Conservation (phyloP, 2,888 invertebrate species). For the Drosophila demipolita region DNA sequence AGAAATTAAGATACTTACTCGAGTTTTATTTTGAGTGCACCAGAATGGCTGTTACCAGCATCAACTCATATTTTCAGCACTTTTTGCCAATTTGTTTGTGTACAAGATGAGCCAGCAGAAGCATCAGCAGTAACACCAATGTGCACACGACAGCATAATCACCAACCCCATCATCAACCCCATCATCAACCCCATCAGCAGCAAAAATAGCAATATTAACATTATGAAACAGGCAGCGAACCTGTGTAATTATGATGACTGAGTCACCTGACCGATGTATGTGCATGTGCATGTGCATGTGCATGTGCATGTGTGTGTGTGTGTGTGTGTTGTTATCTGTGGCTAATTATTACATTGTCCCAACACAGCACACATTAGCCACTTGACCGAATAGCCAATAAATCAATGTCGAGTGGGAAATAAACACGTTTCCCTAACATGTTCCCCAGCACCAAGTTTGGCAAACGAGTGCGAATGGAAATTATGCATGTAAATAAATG, state of each 20-base stretch:
- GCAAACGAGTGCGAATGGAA: background rate
- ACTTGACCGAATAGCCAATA: constrained; percentile 60
- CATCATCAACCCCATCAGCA: constrained; percentile 13
- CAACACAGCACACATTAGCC: constrained; percentile 13
- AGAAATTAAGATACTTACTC: background rate
- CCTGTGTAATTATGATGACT: constrained; percentile 36
- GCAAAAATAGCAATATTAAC: constrained; percentile 5
- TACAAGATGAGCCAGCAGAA: background rate
- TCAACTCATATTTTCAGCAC: constrained; percentile 40
- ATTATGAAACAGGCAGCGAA: constrained; percentile 4
- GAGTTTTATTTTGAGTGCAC: background rate
- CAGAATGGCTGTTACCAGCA: constrained; percentile 7
- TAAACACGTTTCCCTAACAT: constrained; percentile 2
- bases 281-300: background rate
- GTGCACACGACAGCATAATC: constrained; percentile 9
- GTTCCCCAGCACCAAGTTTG: background rate
- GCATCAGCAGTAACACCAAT: constrained; percentile 4
- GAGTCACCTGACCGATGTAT: constrained; percentile 8
- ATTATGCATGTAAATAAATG: background rate
- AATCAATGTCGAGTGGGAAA: constrained; percentile 60
- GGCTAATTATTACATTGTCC: constrained; percentile 61
- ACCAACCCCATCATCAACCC: constrained; percentile 13
- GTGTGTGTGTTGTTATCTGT: constrained; percentile 31
- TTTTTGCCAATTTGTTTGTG: constrained; percentile 36
- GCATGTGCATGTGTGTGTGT: background rate